Evolutionary conservation across 2,888 invertebrate species (phyloP).

Genomic region (Punctoribates punctum): DNA sequence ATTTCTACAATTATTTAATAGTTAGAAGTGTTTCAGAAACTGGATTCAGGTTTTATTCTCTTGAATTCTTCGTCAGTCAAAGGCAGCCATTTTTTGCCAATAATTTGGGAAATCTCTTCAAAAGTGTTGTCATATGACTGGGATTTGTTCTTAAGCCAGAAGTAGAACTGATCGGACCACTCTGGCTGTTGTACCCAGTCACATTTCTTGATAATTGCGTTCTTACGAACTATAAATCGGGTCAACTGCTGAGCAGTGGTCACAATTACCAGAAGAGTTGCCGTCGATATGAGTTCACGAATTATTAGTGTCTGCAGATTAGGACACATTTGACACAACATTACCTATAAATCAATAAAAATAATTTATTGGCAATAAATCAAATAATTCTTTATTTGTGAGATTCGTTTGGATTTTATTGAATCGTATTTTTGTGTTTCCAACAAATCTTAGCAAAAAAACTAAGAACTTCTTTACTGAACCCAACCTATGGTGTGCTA

Average conservation of each 20-base stretch:
- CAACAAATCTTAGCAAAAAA: no score
- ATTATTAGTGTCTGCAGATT: conserved; percentile 66
- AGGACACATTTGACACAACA: conserved; percentile 65
- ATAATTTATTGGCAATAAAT: no score
- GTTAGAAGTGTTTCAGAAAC: background rate
- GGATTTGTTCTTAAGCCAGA: conserved; percentile 64
- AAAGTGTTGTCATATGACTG: conserved; percentile 65
- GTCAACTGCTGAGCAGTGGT: conserved; percentile 63
- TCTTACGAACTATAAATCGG: conserved; percentile 64
- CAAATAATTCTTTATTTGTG: no score
- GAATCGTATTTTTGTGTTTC: no score
- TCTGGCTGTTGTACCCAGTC: conserved; percentile 64
- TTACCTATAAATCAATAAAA: conserved; percentile 52
- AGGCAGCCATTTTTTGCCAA: conserved; percentile 64
- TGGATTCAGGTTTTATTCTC: conserved; percentile 7
- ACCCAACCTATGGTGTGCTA: no score
- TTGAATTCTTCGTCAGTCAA: conserved; percentile 54
- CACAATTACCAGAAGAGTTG: conserved; percentile 68
- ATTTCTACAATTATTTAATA: background rate
- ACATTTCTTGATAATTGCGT: conserved; percentile 64
- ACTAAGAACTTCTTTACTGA: no score
- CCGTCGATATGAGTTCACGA: conserved; percentile 64
- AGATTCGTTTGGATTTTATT: no score
- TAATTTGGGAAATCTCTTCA: conserved; percentile 65
- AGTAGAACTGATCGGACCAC: conserved; percentile 65